phyloP scores from a whole-genome alignment of 2,113 vertebrate species.

The Cranoglanis bouderius region DNA sequence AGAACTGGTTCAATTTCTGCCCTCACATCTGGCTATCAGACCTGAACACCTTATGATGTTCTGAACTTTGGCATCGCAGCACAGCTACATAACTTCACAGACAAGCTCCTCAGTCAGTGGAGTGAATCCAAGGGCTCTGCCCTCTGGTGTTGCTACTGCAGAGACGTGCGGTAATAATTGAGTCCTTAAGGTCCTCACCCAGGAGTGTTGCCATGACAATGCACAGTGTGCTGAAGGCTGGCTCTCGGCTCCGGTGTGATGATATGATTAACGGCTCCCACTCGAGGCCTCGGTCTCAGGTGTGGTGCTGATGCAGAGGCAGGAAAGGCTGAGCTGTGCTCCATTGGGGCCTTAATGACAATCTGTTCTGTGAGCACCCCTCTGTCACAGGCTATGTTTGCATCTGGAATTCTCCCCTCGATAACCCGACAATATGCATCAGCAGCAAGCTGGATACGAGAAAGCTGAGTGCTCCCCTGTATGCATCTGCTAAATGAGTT shows the following conservation, averaged over 20 bases:
- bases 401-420: slow-evolving; percentile 7
- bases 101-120: neutral
- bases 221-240: slow-evolving; percentile 35
- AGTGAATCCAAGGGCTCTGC: slow-evolving; percentile 22
- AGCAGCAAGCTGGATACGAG: neutral
- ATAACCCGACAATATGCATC: neutral
- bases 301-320: slow-evolving; percentile 20
- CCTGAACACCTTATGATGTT: neutral
- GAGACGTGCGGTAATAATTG: slow-evolving; percentile 41
- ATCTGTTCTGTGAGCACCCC: neutral
- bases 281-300: slow-evolving; percentile 38
- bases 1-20: neutral
- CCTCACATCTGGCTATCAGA: neutral
- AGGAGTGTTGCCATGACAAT: slow-evolving; percentile 53
- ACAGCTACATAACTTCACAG: neutral
- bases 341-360: slow-evolving; percentile 3
- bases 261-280: slow-evolving; percentile 41
- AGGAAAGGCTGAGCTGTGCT: slow-evolving; percentile 10
- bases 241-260: slow-evolving; percentile 39
- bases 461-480: neutral
- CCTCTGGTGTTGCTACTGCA: slow-evolving; percentile 40
- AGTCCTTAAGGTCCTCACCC: slow-evolving; percentile 48
- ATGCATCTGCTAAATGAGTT: neutral
- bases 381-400: slow-evolving; percentile 15
- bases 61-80: neutral